Base-by-base conservation (phyloP, 1,140 invertebrate species). In the Drosophila biarmipes region DNA sequence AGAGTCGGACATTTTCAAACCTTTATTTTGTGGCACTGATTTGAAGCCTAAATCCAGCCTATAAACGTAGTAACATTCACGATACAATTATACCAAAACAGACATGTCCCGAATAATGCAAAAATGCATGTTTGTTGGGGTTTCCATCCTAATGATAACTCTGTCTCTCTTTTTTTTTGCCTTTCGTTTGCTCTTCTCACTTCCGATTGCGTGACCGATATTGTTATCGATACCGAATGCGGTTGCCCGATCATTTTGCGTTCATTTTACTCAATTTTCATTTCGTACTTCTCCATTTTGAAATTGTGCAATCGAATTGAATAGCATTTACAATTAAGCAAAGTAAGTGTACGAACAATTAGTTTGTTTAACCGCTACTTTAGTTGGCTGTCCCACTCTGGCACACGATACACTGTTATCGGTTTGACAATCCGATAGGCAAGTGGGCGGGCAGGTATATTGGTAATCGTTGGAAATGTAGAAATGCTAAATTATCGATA, bases 281-380 rank as follows among this genome's bases (percentile, higher is more conserved):
- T 80, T 80, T 51, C 56, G 56, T 56, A 82, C 76, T 58, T 66
- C 55, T 66, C 58, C 63, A 61, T 66, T 46, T 62, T 53, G 38
- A 57, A 63, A 67, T 61, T 56, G 71, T 61, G 42, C 56, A 77
- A 73, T 46, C 52, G 58, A 73, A 77, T 78, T 49, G 59, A 80
- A 75, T 78, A 87, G 82, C 82, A 87, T 87, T 87, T 87, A 87
- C 82, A 87, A 89, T 89, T 87, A 89, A 89, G 82, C 82, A 87
- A 87, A 87, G 82, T 87, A 87, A 87, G 82, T 87, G 78, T 51
- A 38, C 17, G 42, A 69, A 58, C 45, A 52, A 82, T 79, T 73
- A 76, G 85, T 89, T 80, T 45, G 37, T 48, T 73, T 66, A 51
- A 64, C 34, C 62, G 82, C 84, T 87, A 81, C 52, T 56, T 45